Percentiles rank a stretch among this genome's conserved stretches.
These are phyloP conservation scores for Dipus sagitta DNA, from an alignment of 2,797 vertebrate species.

Conservation along the genomic window DNA sequence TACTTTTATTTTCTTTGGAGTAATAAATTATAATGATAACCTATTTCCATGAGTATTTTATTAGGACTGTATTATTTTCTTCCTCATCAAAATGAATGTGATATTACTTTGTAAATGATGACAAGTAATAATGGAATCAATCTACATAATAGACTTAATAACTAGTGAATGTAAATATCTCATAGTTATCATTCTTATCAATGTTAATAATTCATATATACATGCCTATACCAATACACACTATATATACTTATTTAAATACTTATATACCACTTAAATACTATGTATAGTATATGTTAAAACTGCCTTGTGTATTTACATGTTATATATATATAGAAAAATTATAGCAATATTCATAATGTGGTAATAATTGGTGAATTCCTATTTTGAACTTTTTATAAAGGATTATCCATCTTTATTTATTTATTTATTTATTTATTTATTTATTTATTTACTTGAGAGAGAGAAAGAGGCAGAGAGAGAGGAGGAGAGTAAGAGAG, in stretches of 20 bases:
- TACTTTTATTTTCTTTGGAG: neutral
- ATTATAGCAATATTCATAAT: neutral
- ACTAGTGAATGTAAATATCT: neutral
- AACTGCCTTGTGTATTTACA: neutral
- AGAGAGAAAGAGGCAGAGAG: too few relatives aligned
- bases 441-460: too few relatives aligned
- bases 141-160: neutral
- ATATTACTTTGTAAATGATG: neutral
- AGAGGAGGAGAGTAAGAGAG: too few relatives aligned
- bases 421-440: too few relatives aligned
- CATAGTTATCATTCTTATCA: neutral
- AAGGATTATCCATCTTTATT: too few relatives aligned
- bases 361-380: neutral
- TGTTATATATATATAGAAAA: neutral
- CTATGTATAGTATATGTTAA: neutral
- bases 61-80: neutral
- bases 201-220: neutral
- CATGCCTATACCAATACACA: neutral
- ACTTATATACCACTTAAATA: neutral
- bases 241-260: neutral
- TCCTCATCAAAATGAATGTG: neutral
- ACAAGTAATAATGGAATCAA: neutral
- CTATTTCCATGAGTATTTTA: neutral
- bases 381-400: neutral
- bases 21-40: neutral